Conservation (phyloP, 1,140 invertebrate genomes). For the Drosophila hydei region DNA sequence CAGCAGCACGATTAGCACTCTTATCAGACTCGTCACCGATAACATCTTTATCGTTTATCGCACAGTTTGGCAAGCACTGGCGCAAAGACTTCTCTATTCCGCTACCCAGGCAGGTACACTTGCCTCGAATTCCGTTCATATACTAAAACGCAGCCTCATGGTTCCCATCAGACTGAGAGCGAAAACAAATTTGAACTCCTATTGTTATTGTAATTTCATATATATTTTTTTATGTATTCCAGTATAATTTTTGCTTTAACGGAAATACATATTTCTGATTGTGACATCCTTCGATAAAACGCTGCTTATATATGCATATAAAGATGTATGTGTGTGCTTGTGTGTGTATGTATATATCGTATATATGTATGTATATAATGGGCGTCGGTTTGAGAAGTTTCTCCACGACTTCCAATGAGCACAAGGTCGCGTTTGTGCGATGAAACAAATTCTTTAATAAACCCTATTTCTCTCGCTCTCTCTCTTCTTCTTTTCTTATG, state of each 20-base stretch:
- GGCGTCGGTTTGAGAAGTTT: conserved; percentile 30
- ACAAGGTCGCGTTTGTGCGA: conserved; percentile 41
- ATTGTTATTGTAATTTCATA: conserved; percentile 20
- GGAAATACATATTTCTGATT: conserved; percentile 47
- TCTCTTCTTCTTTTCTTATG: background rate
- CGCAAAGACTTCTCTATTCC: background rate
- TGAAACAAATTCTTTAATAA: conserved; percentile 17
- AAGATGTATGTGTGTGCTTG: background rate
- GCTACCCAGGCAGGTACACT: conserved; percentile 28
- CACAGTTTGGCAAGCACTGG: conserved; percentile 16
- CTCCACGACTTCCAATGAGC: conserved; percentile 30
- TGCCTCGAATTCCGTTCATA: conserved; percentile 42
- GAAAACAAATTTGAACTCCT: conserved; percentile 35
- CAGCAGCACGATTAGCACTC: conserved; percentile 22
- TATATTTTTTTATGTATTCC: background rate
- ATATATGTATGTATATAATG: conserved; percentile 25
- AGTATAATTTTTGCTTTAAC: conserved; percentile 18
- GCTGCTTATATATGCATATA: conserved; percentile 5
- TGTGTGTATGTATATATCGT: conserved; percentile 1
- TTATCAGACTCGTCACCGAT: conserved; percentile 17
- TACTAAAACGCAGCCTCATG: conserved; percentile 48
- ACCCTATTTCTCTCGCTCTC: background rate
- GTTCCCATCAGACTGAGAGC: conserved; percentile 18
- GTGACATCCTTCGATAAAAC: conserved; percentile 43
- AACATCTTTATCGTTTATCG: conserved; percentile 13